Percentiles rank a stretch among this genome's conserved stretches.
phyloP scores from a whole-genome alignment of 1,140 invertebrate genomes.

The Drosophila subobscura region DNA sequence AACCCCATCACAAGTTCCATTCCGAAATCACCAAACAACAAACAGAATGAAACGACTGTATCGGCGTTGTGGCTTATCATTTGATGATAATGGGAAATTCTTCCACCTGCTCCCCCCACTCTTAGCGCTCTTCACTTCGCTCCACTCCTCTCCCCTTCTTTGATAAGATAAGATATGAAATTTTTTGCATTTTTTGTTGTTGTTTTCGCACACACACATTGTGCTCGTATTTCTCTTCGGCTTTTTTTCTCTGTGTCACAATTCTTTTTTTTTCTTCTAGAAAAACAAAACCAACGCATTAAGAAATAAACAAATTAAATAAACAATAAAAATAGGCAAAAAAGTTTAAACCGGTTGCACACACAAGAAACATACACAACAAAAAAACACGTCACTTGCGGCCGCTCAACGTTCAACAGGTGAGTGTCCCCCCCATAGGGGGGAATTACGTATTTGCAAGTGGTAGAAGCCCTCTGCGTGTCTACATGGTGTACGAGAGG shows the following conservation, averaged over 20 bases:
- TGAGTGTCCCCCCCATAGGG: slow-evolving; percentile 12
- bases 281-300: background rate
- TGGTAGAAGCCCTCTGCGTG: too few species aligned
- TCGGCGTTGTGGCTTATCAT: slow-evolving; percentile 17
- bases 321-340: slow-evolving; percentile 25
- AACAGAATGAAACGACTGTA: slow-evolving; percentile 14
- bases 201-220: background rate
- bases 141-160: too few species aligned
- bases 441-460: too few species aligned
- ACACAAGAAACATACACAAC: slow-evolving; percentile 16
- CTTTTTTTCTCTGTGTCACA: slow-evolving; percentile 38
- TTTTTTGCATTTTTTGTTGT: slow-evolving; percentile 33
- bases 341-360: slow-evolving; percentile 35
- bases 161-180: slow-evolving; percentile 41
- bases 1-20: too few species aligned
- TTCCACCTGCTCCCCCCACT: slow-evolving; percentile 9
- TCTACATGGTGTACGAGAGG: slow-evolving; percentile 12
- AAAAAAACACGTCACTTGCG: slow-evolving; percentile 34
- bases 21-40: slow-evolving; percentile 34
- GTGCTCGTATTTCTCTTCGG: too few species aligned
- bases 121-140: background rate
- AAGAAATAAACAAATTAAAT: slow-evolving; percentile 21
- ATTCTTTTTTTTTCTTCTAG: slow-evolving; percentile 34
- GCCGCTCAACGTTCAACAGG: slow-evolving; percentile 29
- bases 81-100: slow-evolving; percentile 41